Percentiles rank a stretch among this genome's conserved stretches.
Conservation (phyloP, 2,888 invertebrate species). For the Microctonus aethiopoides region DNA sequence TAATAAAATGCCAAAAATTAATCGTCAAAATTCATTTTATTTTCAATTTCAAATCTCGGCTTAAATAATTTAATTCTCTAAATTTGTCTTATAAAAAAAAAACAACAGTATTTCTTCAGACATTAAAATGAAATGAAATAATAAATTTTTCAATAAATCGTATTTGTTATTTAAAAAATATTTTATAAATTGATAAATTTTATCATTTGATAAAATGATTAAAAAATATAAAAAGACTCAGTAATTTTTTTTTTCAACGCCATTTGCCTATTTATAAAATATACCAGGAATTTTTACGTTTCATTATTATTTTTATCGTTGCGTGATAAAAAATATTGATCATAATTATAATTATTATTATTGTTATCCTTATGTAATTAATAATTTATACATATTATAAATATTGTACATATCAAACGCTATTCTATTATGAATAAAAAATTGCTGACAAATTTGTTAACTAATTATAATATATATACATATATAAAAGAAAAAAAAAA, state of each 20-base stretch:
- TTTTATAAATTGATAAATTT: neutral
- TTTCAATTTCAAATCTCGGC: neutral
- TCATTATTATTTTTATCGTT: conserved; percentile 45
- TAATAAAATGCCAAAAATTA: neutral
- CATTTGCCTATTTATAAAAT: conserved; percentile 14
- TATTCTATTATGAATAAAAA: conserved; percentile 63
- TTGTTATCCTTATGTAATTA: conserved; percentile 25
- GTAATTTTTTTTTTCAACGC: conserved; percentile 41
- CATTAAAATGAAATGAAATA: neutral
- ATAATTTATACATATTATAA: conserved; percentile 53
- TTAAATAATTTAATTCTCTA: neutral
- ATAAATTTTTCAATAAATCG: neutral
- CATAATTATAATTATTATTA: conserved; percentile 35
- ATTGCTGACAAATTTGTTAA: neutral
- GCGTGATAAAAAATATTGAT: conserved; percentile 36
- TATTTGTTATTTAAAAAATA: neutral
- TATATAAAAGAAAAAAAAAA: too few relatives aligned
- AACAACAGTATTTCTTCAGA: neutral
- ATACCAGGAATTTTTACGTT: conserved; percentile 32
- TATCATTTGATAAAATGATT: neutral
- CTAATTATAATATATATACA: neutral
- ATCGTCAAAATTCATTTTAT: neutral
- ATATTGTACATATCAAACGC: conserved; percentile 64
- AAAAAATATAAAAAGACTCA: neutral
- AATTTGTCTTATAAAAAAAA: neutral